Evolutionary conservation across 2,888 invertebrate species (phyloP), one percentile per base, ranked within the genome.

Genomic region (Stictocephala bisonia): DNA sequence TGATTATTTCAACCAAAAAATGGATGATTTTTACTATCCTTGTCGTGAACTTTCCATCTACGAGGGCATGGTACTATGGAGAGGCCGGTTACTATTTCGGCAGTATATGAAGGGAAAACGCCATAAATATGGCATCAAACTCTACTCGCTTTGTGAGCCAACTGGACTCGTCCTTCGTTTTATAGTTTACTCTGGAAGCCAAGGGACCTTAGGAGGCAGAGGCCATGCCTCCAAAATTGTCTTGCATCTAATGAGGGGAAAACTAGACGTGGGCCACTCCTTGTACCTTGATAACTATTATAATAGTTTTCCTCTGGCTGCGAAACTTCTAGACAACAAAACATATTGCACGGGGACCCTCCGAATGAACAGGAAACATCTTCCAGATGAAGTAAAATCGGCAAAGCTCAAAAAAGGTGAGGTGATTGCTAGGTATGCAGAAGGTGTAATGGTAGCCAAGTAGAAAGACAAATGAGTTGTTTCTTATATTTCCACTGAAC

Each of bases 321-420:
- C 35, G 24, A 4, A 44, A 9, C 66, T 66, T 18, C 27, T 66
- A 0, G 7, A 22, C 11, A 44, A 44, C 7, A 22, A 68, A 20
- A 53, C 69, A 2, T 50, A 67, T 18, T 67, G 27, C 13, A 67
- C 67, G 13, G 67, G 75, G 9, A 75, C 70, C 24, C 20, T 74
- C 2, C 15, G 72, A 11, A n/a, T 56, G 7, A 26, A 50, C 27
- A 2, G 72, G 29, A 72, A 72, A 41, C 11, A 64, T 20, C 44
- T 44, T 22, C 74, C 69, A 4, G 31, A 41, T 15, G 72, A 58
- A 2, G 72, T 74, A 6, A 68, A 31, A 24, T 4, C 15, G 4
- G 29, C 29, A 27, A 71, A 56, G 24, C 60, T 75, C 0, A 56
- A 67, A 11, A 73, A 71, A 18, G 72, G 71, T 3, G 66, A 73